Evolutionary conservation across 1,140 invertebrate species (phyloP), one percentile per base, ranked within the genome.

Genomic region (Drosophila bipectinata): DNA sequence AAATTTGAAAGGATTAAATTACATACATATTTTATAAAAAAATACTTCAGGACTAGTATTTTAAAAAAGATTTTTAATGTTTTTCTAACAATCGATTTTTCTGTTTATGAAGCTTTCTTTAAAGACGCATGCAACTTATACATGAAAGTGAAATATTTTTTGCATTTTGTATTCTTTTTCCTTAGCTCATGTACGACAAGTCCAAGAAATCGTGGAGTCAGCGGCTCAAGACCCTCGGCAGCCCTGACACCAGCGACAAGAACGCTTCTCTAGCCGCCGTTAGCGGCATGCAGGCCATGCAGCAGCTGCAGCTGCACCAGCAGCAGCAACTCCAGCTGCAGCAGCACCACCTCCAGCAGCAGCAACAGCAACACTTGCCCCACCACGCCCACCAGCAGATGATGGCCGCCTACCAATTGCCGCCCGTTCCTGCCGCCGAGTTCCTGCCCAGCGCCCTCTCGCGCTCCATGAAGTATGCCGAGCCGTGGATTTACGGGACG

Each of bases 391-490:
- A 85, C 41, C 79, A 79, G 37, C 79, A 83, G 54, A 60, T 82
- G 75, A 32, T 73, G 45, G 37, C 61, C 18, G 74, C 64, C 5
- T 88, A 88, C 54, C 82, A 87, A 45, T 32, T 89, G 60, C 84
- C 82, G 10, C 72, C 83, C 9, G 66, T 69, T 4, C 60, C 63
- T 26, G 77, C 61, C 51, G 85, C 88, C 49, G 90, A 91, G 32
- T 91, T 84, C 61, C 48, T 84, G 72, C 92, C 93, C 12, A 94
- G 93, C 68, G 92, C 94, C 4, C 90, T 96, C 62, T 95, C 95
- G 41, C 95, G 95, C 90, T 96, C 95, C 84, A 97, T 97, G 96
- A 95, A 96, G 72, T 96, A 96, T 92, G 95, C 95, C 1, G 96
- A 97, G 72, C 95, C 95, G 30, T 97, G 96, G 96, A 93, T 97